A percentile compares a stretch with the other conserved stretches of the same genome.
phyloP scores from a whole-genome alignment of 37 sponge, comb jelly and placozoan genomes.

The Lycopodina hypogea region DNA sequence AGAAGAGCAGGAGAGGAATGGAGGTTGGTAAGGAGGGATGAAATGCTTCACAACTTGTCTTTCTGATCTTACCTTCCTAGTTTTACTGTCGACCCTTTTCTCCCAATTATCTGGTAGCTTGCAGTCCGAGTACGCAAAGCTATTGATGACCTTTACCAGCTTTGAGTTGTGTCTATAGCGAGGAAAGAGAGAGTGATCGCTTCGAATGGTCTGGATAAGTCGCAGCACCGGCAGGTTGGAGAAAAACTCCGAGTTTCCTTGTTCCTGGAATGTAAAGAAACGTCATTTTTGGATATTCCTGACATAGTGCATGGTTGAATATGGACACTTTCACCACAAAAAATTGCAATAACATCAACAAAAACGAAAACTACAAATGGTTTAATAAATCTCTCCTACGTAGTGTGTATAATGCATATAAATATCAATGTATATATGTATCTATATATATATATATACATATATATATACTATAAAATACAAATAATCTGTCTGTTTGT shows the following conservation, averaged over 20 bases:
- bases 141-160: conserved; percentile 58
- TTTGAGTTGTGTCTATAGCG: conserved; percentile 41
- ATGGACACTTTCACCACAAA: too few relatives aligned
- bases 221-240: conserved; percentile 25
- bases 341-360: too few relatives aligned
- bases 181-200: conserved; percentile 36
- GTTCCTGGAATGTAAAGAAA: conserved; percentile 16
- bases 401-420: too few relatives aligned
- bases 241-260: conserved; percentile 27
- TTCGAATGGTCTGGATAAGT: conserved; percentile 62
- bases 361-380: too few relatives aligned
- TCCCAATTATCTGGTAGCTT: conserved; percentile 69
- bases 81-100: conserved; percentile 40
- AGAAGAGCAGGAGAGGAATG: too few relatives aligned
- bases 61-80: conserved; percentile 6
- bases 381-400: too few relatives aligned
- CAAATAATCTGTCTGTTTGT: too few relatives aligned
- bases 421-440: too few relatives aligned
- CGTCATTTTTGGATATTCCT: too few relatives aligned
- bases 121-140: conserved; percentile 63
- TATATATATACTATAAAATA: too few relatives aligned
- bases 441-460: too few relatives aligned
- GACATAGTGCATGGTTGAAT: too few relatives aligned
- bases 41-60: background rate
- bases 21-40: background rate